These are phyloP conservation scores for Portevinia maculata DNA, from an alignment of 2,888 invertebrate genomes.

Conservation along the genomic window DNA sequence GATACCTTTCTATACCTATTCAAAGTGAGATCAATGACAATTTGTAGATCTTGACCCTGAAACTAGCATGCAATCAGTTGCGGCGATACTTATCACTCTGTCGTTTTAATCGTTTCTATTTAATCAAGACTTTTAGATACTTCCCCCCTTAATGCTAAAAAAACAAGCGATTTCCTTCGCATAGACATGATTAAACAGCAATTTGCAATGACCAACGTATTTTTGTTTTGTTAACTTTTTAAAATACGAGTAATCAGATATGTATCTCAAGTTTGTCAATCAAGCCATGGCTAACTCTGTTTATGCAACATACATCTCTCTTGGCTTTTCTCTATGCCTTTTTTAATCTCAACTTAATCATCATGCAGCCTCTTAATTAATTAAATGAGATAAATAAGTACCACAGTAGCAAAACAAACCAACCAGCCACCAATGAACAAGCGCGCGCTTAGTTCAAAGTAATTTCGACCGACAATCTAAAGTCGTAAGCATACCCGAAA, in stretches of 20 bases:
- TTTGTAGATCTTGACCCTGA: conserved; percentile 41
- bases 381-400: conserved; percentile 71
- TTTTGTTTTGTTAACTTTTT: conserved; percentile 26
- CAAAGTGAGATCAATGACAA: conserved; percentile 32
- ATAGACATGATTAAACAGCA: conserved; percentile 33
- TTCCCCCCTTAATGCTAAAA: conserved; percentile 1
- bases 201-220: conserved; percentile 66
- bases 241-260: conserved; percentile 63
- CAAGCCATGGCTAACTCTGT: conserved; percentile 61
- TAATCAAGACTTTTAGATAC: conserved; percentile 42
- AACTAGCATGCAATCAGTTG: conserved; percentile 28
- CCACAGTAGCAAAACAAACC: conserved; percentile 48
- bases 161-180: conserved; percentile 9
- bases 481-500: conserved; percentile 53
- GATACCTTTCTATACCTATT: not conserved
- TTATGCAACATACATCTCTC: conserved; percentile 11
- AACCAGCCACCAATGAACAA: conserved; percentile 13
- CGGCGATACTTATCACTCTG: conserved; percentile 5
- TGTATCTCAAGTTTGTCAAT: conserved; percentile 73
- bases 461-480: conserved; percentile 63
- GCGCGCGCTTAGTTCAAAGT: conserved; percentile 66
- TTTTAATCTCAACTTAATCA: conserved; percentile 68
- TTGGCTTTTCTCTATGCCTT: conserved; percentile 17
- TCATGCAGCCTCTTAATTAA: conserved; percentile 73
- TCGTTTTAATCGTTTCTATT: not conserved